These are phyloP conservation scores for Henricia sp. DNA, from an alignment of 53 echinoderm and acorn worm genomes.

Conservation along the genomic window DNA sequence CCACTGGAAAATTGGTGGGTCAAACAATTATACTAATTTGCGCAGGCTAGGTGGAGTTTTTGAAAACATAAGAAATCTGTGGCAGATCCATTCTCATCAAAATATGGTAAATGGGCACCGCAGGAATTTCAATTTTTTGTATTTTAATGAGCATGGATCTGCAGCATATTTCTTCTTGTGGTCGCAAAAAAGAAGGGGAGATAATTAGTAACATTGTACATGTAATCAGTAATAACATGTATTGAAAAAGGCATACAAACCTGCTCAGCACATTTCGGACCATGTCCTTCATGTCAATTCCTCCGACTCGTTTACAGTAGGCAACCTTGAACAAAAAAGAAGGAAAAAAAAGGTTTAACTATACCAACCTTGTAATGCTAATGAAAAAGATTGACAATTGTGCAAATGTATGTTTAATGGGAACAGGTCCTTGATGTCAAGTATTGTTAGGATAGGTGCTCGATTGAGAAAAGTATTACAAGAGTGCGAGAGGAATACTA, in stretches of 20 bases:
- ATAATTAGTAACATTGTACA: background rate
- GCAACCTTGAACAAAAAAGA: conserved; percentile 10
- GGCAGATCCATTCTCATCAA: too few species aligned
- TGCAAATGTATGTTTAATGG: too few species aligned
- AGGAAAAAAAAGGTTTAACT: background rate
- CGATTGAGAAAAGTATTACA: too few species aligned
- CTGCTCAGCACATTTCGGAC: conserved; percentile 33
- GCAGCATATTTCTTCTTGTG: too few species aligned
- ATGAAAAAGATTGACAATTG: too few species aligned
- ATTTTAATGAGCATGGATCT: too few species aligned
- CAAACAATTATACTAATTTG: background rate
- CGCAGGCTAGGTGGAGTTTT: background rate
- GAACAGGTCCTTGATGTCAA: too few species aligned
- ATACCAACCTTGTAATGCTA: background rate
- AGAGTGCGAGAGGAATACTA: too few species aligned
- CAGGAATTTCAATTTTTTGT: too few species aligned
- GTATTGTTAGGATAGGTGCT: too few species aligned
- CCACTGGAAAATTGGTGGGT: background rate
- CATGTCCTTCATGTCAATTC: conserved; percentile 28
- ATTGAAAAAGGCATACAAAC: conserved; percentile 1
- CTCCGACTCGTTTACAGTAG: conserved; percentile 33
- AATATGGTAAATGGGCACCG: background rate
- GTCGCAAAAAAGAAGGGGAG: background rate
- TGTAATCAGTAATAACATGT: background rate
- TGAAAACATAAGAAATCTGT: background rate